A percentile compares a stretch with the other conserved stretches of the same genome.
Conservation (phyloP, 2,113 vertebrate genomes). For the Lepus americanus region DNA sequence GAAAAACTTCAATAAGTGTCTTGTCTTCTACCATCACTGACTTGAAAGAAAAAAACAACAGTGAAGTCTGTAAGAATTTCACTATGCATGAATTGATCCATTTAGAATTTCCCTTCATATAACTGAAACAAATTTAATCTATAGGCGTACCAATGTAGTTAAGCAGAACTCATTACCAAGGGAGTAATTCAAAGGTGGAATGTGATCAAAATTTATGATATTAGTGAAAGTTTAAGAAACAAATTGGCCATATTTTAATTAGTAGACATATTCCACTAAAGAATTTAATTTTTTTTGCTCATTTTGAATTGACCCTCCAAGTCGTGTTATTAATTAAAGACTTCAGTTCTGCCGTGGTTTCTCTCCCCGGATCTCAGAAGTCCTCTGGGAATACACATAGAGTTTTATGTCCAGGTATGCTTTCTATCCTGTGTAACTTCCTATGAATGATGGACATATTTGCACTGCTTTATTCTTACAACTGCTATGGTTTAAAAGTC, state of each 20-base stretch:
- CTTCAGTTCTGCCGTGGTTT: neutral
- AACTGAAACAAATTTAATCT: conserved; percentile 8
- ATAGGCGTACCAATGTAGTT: neutral
- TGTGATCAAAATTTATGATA: neutral
- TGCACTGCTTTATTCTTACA: neutral
- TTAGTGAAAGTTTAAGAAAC: neutral
- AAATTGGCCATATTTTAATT: conserved; percentile 48
- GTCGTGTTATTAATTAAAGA: neutral
- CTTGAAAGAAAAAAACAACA: neutral
- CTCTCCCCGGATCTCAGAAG: neutral
- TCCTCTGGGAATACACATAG: neutral
- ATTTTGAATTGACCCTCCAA: neutral
- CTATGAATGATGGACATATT: neutral
- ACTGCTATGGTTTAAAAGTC: neutral
- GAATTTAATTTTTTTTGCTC: neutral
- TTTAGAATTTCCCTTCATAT: neutral
- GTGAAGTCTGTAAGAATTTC: neutral
- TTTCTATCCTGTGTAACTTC: neutral
- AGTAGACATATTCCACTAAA: neutral
- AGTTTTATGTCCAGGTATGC: neutral
- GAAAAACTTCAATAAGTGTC: neutral
- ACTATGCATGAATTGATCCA: neutral
- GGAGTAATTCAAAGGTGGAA: neutral
- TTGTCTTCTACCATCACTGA: neutral
- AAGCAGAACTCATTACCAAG: neutral